A percentile compares a stretch with the other conserved stretches of the same genome.
Conservation (phyloP, 2,888 invertebrate genomes). For the Drosophila bunnanda region DNA sequence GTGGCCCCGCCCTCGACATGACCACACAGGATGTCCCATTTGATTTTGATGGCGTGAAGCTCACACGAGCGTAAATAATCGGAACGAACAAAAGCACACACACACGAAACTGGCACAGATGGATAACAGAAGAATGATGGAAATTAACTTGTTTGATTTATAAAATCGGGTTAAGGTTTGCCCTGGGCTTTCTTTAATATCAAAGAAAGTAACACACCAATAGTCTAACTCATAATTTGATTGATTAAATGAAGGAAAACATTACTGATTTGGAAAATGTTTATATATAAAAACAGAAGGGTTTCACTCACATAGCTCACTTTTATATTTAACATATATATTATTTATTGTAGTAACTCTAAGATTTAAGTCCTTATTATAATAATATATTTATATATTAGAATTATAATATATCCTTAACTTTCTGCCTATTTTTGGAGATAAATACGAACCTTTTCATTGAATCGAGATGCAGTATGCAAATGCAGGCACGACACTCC, state of each 20-base stretch:
- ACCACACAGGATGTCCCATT: conserved; percentile 72
- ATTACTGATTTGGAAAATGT: too few relatives aligned
- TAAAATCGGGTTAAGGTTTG: not conserved
- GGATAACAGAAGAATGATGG: conserved; percentile 7
- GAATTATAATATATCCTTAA: not conserved
- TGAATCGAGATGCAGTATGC: not conserved
- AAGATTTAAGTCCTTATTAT: not conserved
- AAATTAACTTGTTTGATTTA: conserved; percentile 37
- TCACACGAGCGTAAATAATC: conserved; percentile 79
- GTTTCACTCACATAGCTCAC: too few relatives aligned
- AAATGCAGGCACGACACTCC: not conserved
- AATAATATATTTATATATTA: not conserved
- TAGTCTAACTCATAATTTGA: not conserved
- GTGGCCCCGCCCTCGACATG: conserved; percentile 35
- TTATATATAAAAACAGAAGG: too few relatives aligned
- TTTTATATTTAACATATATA: too few relatives aligned
- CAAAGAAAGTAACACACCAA: not conserved
- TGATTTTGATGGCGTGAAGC: conserved; percentile 71
- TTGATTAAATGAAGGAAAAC: not conserved
- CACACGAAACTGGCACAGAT: conserved; percentile 19
- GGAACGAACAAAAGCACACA: conserved; percentile 33
- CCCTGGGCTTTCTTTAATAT: conserved; percentile 1
- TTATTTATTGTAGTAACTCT: not conserved
- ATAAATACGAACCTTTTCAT: not conserved
- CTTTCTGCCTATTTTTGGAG: not conserved